phyloP scores from a whole-genome alignment of 2,888 invertebrate species.

The Oxycera nigricornis region DNA sequence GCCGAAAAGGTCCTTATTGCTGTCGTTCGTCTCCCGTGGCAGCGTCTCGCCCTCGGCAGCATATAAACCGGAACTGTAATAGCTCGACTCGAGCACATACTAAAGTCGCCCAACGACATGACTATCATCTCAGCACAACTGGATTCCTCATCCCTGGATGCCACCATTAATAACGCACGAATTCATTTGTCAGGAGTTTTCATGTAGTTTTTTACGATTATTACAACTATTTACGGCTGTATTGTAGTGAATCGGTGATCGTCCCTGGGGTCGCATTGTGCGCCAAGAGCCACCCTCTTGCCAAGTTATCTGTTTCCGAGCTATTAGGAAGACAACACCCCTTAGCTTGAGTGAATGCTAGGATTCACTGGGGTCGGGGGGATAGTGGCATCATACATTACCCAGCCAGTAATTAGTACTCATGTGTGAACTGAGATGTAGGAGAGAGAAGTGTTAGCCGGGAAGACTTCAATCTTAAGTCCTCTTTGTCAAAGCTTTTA shows the following conservation, averaged over 20 bases:
- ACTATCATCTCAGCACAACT: conserved; percentile 25
- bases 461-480: no score
- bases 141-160: conserved; percentile 39
- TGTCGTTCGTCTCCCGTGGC: not conserved
- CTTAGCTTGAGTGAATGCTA: conserved; percentile 7
- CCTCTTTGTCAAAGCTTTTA: no score
- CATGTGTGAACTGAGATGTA: conserved; percentile 25
- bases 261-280: conserved; percentile 34
- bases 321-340: not conserved
- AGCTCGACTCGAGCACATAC: conserved; percentile 21
- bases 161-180: conserved; percentile 46
- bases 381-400: conserved; percentile 6
- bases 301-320: conserved; percentile 14
- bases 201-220: conserved; percentile 47
- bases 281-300: conserved; percentile 24
- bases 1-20: no score
- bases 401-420: conserved; percentile 42
- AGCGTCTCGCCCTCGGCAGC: not conserved
- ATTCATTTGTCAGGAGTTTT: conserved; percentile 46
- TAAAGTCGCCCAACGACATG: conserved; percentile 13
- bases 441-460: no score
- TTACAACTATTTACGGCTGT: conserved; percentile 47
- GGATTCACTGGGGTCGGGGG: not conserved
- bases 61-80: conserved; percentile 33
- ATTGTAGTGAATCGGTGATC: conserved; percentile 40